Evolutionary conservation across 2,113 vertebrate species (phyloP), one percentile per base, ranked within the genome.

Genomic region (Mobula hypostoma): DNA sequence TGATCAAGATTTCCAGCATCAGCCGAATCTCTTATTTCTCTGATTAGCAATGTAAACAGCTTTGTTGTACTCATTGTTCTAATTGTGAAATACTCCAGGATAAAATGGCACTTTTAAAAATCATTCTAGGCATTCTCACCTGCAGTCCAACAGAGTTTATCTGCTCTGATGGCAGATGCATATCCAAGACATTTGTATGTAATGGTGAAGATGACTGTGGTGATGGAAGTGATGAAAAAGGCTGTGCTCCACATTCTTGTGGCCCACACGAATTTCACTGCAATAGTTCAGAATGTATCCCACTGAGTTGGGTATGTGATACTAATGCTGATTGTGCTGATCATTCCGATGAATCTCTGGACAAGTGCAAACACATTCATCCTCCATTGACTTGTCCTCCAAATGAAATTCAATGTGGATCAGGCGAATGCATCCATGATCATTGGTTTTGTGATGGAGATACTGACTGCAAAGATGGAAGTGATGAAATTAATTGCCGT

Each of bases 371-470:
- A 19, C 68, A 74, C 70, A 74, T 74, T 24, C 85, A 66, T 90
- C 70, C 27, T 87, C 56, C 91, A 48, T 21, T 74, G 70, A 93
- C 68, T 6, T 93, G 91, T 66, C 56, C 94, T 40, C 58, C 68
- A 8, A 36, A 58, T 77, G 87, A 93, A 17, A 19, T 90, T 70
- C 87, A 32, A 12, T 94, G 94, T 88, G 58, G 36, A 24, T 88
- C 80, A 15, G 94, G 94, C 14, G 94, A 94, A 88, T 94, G 94
- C 21, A 76, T 93, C 40, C 94, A 94, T 21, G 32, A 7, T 8
- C 19, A 15, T 32, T 94, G 94, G 94, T 56, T 61, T 24, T 94
- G 94, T 94, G 94, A 94, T 66, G 94, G 94, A 40, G 87, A 77
- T 8, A 29, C 5, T 14, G 94, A 94, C 72, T 94, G 94, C 68